Conservation (phyloP, 2,113 vertebrate genomes). For the Crocuta crocuta region DNA sequence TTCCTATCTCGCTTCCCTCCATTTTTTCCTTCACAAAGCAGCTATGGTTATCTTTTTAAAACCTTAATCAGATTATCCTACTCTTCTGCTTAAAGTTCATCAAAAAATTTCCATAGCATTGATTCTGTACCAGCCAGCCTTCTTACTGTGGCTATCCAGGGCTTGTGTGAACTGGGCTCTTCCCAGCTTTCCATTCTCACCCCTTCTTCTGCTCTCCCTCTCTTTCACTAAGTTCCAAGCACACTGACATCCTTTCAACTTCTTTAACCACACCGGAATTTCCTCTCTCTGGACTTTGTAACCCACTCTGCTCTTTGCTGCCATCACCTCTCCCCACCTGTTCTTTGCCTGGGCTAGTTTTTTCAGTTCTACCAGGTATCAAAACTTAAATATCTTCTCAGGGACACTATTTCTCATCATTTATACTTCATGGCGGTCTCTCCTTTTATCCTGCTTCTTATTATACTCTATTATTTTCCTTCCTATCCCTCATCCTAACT, state of each 20-base stretch:
- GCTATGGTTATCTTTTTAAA: neutral
- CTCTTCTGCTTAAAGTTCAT: neutral
- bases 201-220: neutral
- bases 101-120: neutral
- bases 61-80: neutral
- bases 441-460: neutral
- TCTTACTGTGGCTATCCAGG: no score
- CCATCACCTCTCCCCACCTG: neutral
- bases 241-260: neutral
- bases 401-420: neutral
- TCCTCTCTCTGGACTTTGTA: neutral
- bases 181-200: neutral
- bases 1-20: neutral
- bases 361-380: neutral
- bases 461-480: neutral
- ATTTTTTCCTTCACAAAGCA: neutral
- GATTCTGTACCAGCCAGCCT: fast-evolving
- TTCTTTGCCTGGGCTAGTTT: neutral
- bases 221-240: neutral
- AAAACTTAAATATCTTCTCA: neutral
- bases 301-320: neutral
- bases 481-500: neutral
- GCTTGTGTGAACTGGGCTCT: neutral
- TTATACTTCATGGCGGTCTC: neutral
- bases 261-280: neutral